A percentile compares a stretch with the other conserved stretches of the same genome.
These are phyloP conservation scores for Oscheius sp. DNA, from an alignment of 2,888 invertebrate genomes.

Conservation along the genomic window DNA sequence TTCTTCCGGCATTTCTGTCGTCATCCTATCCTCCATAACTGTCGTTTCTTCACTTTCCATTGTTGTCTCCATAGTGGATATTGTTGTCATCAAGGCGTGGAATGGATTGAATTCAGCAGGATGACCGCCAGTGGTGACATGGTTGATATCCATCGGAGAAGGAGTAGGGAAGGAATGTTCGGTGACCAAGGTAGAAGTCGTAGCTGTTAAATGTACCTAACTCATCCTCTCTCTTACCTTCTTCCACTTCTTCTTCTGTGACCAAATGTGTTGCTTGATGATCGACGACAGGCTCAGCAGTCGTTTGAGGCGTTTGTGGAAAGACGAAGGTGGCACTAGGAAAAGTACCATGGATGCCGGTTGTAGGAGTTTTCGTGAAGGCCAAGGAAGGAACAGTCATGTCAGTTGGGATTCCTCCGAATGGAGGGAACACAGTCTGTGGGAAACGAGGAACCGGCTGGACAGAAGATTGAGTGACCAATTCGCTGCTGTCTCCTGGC, in stretches of 20 bases:
- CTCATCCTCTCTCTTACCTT: too few species aligned
- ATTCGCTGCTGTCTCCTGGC: neutral
- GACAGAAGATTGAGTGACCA: neutral
- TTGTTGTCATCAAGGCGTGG: conserved; percentile 18
- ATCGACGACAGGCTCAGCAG: conserved; percentile 31
- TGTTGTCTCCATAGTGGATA: conserved; percentile 14
- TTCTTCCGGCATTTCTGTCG: conserved; percentile 3
- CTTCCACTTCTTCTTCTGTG: conserved; percentile 22
- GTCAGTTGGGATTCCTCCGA: neutral
- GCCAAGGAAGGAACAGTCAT: neutral
- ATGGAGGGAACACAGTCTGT: conserved; percentile 7
- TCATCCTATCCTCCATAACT: neutral
- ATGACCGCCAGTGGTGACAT: neutral
- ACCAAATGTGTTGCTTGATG: conserved; percentile 30
- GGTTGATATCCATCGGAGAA: conserved; percentile 20
- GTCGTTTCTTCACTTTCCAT: conserved; percentile 32
- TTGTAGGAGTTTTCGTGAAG: neutral
- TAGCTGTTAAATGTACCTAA: neutral
- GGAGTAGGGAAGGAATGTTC: conserved; percentile 28
- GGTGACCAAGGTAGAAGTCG: neutral
- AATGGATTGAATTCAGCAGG: conserved; percentile 24
- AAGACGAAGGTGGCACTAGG: conserved; percentile 42
- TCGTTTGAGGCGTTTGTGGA: conserved; percentile 46
- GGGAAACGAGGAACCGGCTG: conserved; percentile 18
- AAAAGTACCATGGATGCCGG: neutral